These are phyloP conservation scores for Zeus faber DNA, from an alignment of 2,113 vertebrate species.

Conservation along the genomic window DNA sequence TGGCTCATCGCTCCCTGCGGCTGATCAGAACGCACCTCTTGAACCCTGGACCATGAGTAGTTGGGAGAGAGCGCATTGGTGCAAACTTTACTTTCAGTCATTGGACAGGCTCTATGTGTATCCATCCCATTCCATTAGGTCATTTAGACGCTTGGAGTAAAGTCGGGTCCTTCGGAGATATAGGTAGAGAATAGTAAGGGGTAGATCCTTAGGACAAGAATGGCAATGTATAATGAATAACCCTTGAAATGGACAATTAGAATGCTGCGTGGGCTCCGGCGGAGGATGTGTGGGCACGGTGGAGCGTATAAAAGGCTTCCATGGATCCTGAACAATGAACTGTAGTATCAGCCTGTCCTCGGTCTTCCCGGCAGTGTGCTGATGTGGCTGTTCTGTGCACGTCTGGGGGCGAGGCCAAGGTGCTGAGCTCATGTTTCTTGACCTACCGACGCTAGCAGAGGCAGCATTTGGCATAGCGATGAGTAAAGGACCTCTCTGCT, in stretches of 20 bases:
- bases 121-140: too few relatives aligned
- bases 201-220: too few relatives aligned
- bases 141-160: too few relatives aligned
- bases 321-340: too few relatives aligned
- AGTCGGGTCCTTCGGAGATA: too few relatives aligned
- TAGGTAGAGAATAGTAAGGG: too few relatives aligned
- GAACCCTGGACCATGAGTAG: background rate
- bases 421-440: constrained; percentile 61
- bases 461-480: constrained; percentile 28
- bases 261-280: background rate
- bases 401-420: constrained; percentile 44
- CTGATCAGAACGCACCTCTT: constrained; percentile 29
- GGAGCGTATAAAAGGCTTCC: constrained; percentile 13
- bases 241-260: background rate
- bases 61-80: too few relatives aligned
- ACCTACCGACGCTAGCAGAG: constrained; percentile 31
- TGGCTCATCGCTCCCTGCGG: constrained; percentile 34
- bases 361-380: constrained; percentile 26
- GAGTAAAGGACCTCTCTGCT: too few relatives aligned
- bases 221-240: too few relatives aligned
- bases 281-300: background rate
- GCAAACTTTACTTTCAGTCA: too few relatives aligned
- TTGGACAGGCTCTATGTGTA: too few relatives aligned
- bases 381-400: constrained; percentile 48
- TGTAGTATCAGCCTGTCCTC: constrained; percentile 28